Conservation (phyloP, 1,140 invertebrate species). For the Caenorhabditis latens region DNA sequence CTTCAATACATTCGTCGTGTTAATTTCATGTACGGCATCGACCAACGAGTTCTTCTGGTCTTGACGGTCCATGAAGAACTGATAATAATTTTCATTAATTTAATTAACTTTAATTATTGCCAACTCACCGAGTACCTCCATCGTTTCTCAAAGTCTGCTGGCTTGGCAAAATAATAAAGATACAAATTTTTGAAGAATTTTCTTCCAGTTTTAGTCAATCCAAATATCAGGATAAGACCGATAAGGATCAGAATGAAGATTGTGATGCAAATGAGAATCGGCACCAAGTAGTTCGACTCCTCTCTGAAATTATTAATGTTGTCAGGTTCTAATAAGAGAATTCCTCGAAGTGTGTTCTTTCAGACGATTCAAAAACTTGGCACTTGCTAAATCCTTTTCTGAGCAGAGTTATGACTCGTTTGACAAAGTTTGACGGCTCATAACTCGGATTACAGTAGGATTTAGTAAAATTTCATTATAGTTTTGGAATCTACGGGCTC, state of each 20-base stretch:
- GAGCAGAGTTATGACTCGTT: too few relatives aligned
- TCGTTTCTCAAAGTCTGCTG: background rate
- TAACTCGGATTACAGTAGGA: too few relatives aligned
- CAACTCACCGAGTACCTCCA: constrained; percentile 6
- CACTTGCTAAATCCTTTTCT: too few relatives aligned
- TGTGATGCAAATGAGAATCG: background rate
- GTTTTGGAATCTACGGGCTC: too few relatives aligned
- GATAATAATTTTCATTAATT: background rate
- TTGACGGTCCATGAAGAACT: background rate
- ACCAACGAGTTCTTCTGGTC: background rate
- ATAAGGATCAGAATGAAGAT: background rate
- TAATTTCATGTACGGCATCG: background rate
- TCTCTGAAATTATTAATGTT: background rate
- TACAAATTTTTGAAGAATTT: background rate
- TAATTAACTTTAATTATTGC: too few relatives aligned
- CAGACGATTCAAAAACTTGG: too few relatives aligned
- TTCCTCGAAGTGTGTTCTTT: too few relatives aligned
- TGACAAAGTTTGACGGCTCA: too few relatives aligned
- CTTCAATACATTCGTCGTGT: background rate
- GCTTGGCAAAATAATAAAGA: background rate
- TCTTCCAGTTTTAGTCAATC: background rate
- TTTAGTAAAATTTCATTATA: too few relatives aligned
- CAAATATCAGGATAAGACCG: background rate
- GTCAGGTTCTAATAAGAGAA: background rate
- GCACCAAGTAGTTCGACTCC: background rate